These are phyloP conservation scores for Xenops minutus DNA, from an alignment of 2,797 vertebrate genomes.

Conservation along the genomic window DNA sequence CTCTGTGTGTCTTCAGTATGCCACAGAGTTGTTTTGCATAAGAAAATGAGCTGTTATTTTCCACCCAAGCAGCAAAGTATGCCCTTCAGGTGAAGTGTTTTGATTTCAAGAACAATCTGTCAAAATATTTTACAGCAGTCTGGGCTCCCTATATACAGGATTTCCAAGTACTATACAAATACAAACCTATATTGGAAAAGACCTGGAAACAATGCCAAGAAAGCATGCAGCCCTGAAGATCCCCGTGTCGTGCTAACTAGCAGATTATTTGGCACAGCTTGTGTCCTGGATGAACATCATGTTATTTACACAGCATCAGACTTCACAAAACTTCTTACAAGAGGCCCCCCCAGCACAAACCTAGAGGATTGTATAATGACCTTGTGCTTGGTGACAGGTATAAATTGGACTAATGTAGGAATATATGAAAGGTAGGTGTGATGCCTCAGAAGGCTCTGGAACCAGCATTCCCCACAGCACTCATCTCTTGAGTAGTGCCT, in stretches of 20 bases:
- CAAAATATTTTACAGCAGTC: background rate
- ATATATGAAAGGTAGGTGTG: background rate
- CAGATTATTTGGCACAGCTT: background rate
- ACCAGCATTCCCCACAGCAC: background rate
- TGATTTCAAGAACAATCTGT: background rate
- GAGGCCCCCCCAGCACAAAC: background rate
- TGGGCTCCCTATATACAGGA: background rate
- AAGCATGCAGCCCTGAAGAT: background rate
- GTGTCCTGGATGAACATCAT: background rate
- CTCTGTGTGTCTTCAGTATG: background rate
- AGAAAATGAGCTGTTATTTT: slow-evolving; percentile 52
- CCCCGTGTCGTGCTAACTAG: background rate
- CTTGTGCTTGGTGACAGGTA: background rate
- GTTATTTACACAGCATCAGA: background rate
- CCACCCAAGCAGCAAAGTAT: background rate
- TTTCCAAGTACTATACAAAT: background rate
- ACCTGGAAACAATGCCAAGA: background rate
- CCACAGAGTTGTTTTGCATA: slow-evolving; percentile 24
- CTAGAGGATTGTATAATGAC: background rate
- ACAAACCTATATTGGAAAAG: background rate
- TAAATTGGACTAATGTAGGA: background rate
- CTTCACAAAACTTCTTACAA: background rate
- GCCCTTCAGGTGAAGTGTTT: slow-evolving; percentile 42
- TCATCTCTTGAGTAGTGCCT: background rate
- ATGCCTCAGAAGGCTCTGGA: background rate